These are phyloP conservation scores for Ryuthela nishihirai DNA, from an alignment of 2,888 invertebrate species.

Conservation along the genomic window DNA sequence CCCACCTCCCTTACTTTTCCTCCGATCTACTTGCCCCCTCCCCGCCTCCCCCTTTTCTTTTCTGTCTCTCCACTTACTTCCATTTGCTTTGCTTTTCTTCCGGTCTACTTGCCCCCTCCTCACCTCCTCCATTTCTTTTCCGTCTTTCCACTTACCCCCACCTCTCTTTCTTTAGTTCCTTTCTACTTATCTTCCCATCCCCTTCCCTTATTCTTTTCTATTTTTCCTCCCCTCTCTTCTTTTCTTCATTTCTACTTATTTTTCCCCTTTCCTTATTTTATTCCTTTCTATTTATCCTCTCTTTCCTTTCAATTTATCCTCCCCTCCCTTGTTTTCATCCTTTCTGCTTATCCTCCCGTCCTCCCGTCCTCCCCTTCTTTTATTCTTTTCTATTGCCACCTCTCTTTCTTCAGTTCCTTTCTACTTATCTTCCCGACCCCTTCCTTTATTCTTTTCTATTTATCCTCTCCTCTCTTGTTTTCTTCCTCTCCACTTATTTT, in stretches of 20 bases:
- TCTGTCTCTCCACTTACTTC: slow-evolving; percentile 2
- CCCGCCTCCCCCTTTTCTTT: background rate
- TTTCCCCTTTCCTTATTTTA: slow-evolving; percentile 40
- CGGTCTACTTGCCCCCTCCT: slow-evolving; percentile 44
- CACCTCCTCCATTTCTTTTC: slow-evolving; percentile 44
- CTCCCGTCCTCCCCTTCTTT: slow-evolving; percentile 45
- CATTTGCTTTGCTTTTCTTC: background rate
- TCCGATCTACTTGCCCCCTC: background rate
- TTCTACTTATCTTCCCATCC: background rate
- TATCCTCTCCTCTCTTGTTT: slow-evolving; percentile 21
- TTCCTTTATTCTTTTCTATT: slow-evolving; percentile 14
- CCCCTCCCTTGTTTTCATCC: background rate
- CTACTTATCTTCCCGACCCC: slow-evolving; percentile 44
- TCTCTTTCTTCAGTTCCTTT: slow-evolving; percentile 43
- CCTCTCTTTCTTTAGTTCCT: slow-evolving; percentile 9
- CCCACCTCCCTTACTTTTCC: slow-evolving; percentile 1
- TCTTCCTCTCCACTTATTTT: slow-evolving; percentile 24
- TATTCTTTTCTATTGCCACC: slow-evolving; percentile 44
- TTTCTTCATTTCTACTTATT: slow-evolving; percentile 22
- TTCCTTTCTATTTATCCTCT: slow-evolving; percentile 13
- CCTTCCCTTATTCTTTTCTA: background rate
- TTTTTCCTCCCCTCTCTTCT: slow-evolving; percentile 19
- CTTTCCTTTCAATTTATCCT: slow-evolving; percentile 20
- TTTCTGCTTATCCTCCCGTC: background rate
- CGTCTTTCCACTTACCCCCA: too few species aligned